These are phyloP conservation scores for Zosterops pallidus DNA, from an alignment of 2,113 vertebrate species.

Conservation along the genomic window DNA sequence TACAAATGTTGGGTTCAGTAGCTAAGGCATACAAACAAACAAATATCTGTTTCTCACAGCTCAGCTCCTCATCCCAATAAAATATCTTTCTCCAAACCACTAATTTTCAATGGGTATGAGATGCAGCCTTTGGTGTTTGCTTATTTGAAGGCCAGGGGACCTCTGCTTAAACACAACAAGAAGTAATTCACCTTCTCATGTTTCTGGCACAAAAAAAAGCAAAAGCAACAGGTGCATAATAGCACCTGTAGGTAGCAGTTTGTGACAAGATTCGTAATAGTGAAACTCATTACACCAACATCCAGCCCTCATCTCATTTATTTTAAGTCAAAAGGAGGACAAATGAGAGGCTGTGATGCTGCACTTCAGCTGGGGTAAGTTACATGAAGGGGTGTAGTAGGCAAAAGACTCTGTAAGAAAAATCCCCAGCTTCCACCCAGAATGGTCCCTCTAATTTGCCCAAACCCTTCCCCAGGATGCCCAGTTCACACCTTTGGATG, in stretches of 20 bases:
- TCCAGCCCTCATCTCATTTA: not conserved
- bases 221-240: not conserved
- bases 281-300: not conserved
- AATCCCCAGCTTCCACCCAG: not conserved
- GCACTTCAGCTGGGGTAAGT: not conserved
- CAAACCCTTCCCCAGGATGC: not conserved
- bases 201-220: not conserved
- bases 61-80: not conserved
- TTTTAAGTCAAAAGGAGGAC: not conserved
- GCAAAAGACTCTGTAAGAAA: not conserved
- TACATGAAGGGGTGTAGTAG: not conserved
- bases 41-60: slow-evolving; percentile 12
- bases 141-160: not conserved
- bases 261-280: not conserved
- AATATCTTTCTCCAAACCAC: not conserved
- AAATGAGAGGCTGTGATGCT: not conserved
- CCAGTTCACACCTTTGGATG: not conserved
- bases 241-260: not conserved
- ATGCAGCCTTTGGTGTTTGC: not conserved
- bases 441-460: not conserved
- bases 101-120: not conserved
- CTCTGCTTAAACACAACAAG: not conserved
- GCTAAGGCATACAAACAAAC: not conserved
- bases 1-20: slow-evolving; percentile 9
- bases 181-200: not conserved